These are phyloP conservation scores for Urocolius indicus DNA, from an alignment of 2,113 vertebrate genomes.

Conservation along the genomic window DNA sequence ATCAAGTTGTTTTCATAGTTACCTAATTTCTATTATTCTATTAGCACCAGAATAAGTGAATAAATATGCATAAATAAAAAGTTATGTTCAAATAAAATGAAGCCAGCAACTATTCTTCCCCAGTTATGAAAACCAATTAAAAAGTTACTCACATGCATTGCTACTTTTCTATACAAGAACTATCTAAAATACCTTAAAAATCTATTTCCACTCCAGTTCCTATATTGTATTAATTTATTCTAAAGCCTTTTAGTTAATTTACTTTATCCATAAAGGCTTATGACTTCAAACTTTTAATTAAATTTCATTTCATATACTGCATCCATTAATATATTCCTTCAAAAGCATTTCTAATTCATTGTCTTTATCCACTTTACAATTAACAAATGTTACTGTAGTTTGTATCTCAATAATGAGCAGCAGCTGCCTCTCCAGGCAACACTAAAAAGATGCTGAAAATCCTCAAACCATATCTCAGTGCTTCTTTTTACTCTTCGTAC, in stretches of 20 bases:
- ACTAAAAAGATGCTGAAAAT: not conserved
- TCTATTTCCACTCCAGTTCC: slow-evolving; percentile 3
- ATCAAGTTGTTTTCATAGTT: not conserved
- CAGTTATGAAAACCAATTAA: slow-evolving; percentile 33
- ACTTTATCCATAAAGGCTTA: slow-evolving; percentile 54
- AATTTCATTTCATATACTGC: slow-evolving; percentile 31
- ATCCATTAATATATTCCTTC: slow-evolving; percentile 47
- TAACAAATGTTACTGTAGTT: not conserved
- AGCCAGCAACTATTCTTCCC: not conserved
- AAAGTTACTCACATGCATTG: not conserved
- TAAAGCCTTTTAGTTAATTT: slow-evolving; percentile 60
- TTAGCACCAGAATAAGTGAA: not conserved
- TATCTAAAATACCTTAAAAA: slow-evolving; percentile 33
- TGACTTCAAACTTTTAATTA: slow-evolving; percentile 52
- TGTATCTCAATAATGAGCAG: not conserved
- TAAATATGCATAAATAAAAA: slow-evolving; percentile 10
- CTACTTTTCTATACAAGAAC: not conserved
- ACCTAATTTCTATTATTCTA: not conserved
- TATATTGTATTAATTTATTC: slow-evolving; percentile 39
- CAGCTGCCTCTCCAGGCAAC: not conserved
- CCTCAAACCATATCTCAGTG: not conserved
- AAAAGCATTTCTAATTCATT: slow-evolving; percentile 33
- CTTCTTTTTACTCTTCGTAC: not conserved
- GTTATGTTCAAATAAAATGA: not conserved
- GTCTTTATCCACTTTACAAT: slow-evolving; percentile 35